These are phyloP conservation scores for Nasonia vitripennis DNA, from an alignment of 1,140 invertebrate species.

Conservation along the genomic window DNA sequence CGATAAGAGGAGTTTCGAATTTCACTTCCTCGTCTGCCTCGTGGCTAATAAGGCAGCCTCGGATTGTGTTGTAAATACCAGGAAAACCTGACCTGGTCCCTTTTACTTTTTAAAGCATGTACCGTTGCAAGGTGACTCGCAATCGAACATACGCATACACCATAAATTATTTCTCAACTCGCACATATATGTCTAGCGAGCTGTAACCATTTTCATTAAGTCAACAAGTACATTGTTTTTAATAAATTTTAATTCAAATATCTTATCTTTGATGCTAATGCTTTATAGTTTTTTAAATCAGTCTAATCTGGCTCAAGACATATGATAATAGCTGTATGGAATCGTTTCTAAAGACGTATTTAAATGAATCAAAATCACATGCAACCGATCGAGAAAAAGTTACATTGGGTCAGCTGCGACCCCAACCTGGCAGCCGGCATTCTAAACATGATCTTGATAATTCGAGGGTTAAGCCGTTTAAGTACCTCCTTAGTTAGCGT, in stretches of 20 bases:
- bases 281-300: too few relatives aligned
- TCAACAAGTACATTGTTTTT: too few relatives aligned
- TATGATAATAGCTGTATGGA: not conserved
- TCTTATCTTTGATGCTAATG: too few relatives aligned
- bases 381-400: conserved; percentile 2
- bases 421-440: not conserved
- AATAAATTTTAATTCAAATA: too few relatives aligned
- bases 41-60: conserved; percentile 10
- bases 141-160: not conserved
- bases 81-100: conserved; percentile 26
- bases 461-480: conserved; percentile 20
- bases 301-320: too few relatives aligned
- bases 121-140: not conserved
- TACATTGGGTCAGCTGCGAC: not conserved
- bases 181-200: not conserved
- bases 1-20: conserved; percentile 21
- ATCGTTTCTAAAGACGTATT: not conserved
- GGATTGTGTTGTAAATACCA: conserved; percentile 18
- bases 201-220: not conserved
- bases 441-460: conserved; percentile 36
- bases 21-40: not conserved
- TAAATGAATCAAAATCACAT: conserved; percentile 15
- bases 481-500: not conserved
- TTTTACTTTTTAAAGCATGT: conserved; percentile 33
- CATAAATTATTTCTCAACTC: conserved; percentile 21